Evolutionary conservation across 1,140 invertebrate species (phyloP), one percentile per base, ranked within the genome.

Genomic region (Cherax quadricarinatus): DNA sequence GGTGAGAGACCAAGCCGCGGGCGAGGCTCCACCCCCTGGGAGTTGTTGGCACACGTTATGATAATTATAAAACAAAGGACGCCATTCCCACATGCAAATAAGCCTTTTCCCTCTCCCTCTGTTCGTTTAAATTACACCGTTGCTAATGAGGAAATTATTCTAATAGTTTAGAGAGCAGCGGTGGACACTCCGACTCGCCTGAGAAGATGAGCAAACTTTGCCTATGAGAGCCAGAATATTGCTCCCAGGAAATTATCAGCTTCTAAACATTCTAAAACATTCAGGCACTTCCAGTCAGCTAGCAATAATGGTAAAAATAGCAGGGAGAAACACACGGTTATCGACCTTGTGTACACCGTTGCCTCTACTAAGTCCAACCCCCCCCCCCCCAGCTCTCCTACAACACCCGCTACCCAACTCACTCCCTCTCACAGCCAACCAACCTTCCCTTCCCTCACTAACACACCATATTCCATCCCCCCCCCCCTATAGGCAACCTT

Each of bases 41-140:
- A 62, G 66, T n/a, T 49, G 83, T 86, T 73, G 73, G 66, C 85
- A 70, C 49, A 49, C 85, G 85, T 51, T 75, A 86, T 86, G 85
- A 86, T 86, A 86, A 86, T 86, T 86, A 86, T 86, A 86, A 86
- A 86, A 86, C 85, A 86, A 75, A 70, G 70, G 62, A 70, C 62
- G 62, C 66, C 85, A 86, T 86, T n/a, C 85, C 70, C 21, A 75
- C 85, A 86, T 86, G 85, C 85, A 86, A 86, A 86, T 86, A 49
- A 70, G 85, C 70, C 85, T 86, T 73, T 75, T 62, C 70, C 66
- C 85, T 78, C 66, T 49, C 66, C 60, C 41, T 57, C 51, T 53
- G 62, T 86, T 75, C 66, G 85, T 66, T 51, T 86, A 73, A 86
- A 86, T 86, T 86, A 86, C 85, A 75, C 62, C 85, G 49, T 73